Base-by-base conservation (phyloP, 2,113 vertebrate genomes). In the Mesembrinibis cayennensis region DNA sequence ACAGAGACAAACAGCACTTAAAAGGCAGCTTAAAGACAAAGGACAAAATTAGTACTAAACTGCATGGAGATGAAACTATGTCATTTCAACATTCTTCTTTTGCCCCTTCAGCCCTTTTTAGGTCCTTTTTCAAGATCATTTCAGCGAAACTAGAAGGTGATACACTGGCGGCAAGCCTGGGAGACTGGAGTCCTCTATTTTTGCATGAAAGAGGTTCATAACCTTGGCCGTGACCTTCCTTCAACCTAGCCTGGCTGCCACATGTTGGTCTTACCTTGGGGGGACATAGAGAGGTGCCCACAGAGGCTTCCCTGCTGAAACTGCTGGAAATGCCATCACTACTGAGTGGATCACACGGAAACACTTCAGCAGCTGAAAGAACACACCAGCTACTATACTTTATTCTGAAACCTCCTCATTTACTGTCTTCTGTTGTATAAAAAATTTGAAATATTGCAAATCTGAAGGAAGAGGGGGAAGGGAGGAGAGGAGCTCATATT, bases 1-100 rank as follows among this genome's bases (percentile, higher is more conserved):
- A 96, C 93, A 92, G 95, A 90, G 93, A 94, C 91, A 96, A 95
- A 93, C 74, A 96, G 91, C 87, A 85, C 87, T 96, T 94, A 94
- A 93, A 97, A 97, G 89, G 91, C 84, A 91, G 94, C 96, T 97
- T 96, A 96, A 96, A 97, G 94, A 96, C 95, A 96, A 97, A 97
- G 82, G 93, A 95, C 81, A 84, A 96, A 96, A 96, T 94, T 97
- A 97, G 94, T 73, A 88, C 63, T 88, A 52, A 95, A 97, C 90
- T 83, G 74, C 85, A 92, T 2, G 14, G 85, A 94, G 87, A 96
- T 52, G 84, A 91, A 96, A 86, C 78, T 88, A 61, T 92, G 93
- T 82, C 74, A 88, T 85, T 95, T 94, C 89, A 95, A 82, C 82
- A 85, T 93, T 93, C 78, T 88, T 88, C 74, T 80, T 88, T 62